Conservation (phyloP, 2,888 invertebrate genomes). For the Diachrysia chrysitis region DNA sequence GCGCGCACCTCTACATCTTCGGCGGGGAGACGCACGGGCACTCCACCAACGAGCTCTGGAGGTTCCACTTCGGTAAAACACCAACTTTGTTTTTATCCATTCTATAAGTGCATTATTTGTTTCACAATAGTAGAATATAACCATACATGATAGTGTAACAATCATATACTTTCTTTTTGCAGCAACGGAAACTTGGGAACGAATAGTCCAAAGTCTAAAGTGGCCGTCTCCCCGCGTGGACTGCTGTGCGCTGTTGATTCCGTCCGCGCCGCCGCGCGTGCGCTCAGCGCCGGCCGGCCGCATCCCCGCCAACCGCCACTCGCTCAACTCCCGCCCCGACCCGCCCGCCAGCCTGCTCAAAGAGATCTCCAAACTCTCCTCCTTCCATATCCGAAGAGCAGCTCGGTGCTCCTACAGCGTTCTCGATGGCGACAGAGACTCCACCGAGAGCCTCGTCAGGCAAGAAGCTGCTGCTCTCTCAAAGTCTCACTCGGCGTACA, state of each 20-base stretch:
- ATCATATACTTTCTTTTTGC: conserved; percentile 23
- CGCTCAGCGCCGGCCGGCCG: conserved; percentile 76
- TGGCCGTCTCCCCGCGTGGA: conserved; percentile 92
- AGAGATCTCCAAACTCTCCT: conserved; percentile 92
- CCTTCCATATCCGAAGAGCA: conserved; percentile 91
- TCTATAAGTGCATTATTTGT: not conserved
- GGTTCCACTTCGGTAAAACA: conserved; percentile 93
- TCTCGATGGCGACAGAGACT: conserved; percentile 90
- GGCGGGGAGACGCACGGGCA: conserved; percentile 93
- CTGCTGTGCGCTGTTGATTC: conserved; percentile 91
- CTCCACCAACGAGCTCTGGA: conserved; percentile 94
- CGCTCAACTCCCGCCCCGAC: conserved; percentile 69
- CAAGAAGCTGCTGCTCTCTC: conserved; percentile 77
- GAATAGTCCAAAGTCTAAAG: conserved; percentile 90
- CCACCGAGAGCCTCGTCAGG: conserved; percentile 90
- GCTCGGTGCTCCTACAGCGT: conserved; percentile 93
- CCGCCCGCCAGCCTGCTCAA: conserved; percentile 88
- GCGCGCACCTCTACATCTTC: conserved; percentile 94
- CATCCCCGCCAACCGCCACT: conserved; percentile 51
- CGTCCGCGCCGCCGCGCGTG: conserved; percentile 76
- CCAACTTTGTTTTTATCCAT: not conserved
- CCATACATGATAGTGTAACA: too few species aligned
- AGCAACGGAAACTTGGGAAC: conserved; percentile 94
- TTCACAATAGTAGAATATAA: too few species aligned
- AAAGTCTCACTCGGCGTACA: conserved; percentile 90